phyloP scores from a whole-genome alignment of 2,113 vertebrate genomes.

The Anser brachyrhynchus region DNA sequence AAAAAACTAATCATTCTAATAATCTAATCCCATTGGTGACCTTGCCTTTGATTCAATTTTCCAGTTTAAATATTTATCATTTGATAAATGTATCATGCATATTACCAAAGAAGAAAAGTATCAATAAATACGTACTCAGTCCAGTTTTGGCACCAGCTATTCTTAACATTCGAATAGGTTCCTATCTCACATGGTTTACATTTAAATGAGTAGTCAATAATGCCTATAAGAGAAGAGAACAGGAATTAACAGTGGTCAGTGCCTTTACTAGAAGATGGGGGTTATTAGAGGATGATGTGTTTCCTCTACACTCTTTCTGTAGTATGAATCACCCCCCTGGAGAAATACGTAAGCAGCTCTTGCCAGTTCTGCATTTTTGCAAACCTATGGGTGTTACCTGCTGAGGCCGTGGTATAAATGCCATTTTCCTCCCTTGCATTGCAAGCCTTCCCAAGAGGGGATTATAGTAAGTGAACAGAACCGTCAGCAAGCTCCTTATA shows the following conservation, averaged over 20 bases:
- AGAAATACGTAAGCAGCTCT: not conserved
- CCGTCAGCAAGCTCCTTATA: not conserved
- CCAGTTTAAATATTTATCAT: not conserved
- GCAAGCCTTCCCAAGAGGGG: not conserved
- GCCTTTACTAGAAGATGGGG: not conserved
- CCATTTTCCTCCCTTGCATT: not conserved
- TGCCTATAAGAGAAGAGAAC: not conserved
- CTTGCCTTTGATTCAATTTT: not conserved
- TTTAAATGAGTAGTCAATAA: not conserved
- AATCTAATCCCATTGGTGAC: not conserved
- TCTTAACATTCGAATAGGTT: conserved; percentile 52
- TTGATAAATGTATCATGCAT: not conserved
- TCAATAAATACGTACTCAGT: conserved; percentile 45
- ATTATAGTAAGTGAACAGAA: not conserved
- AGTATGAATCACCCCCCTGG: not conserved
- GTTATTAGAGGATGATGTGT: not conserved
- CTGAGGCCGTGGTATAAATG: not conserved
- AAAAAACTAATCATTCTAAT: not conserved
- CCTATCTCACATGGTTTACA: conserved; percentile 59
- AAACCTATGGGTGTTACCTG: fast-evolving
- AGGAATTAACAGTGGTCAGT: not conserved
- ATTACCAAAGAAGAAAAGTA: not conserved
- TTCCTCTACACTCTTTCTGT: not conserved
- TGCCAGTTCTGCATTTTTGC: not conserved
- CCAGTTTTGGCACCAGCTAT: conserved; percentile 66